A percentile compares a stretch with the other conserved stretches of the same genome.
Evolutionary conservation across 2,888 invertebrate genomes (phyloP).

Genomic region (Amphipoea oculea): DNA sequence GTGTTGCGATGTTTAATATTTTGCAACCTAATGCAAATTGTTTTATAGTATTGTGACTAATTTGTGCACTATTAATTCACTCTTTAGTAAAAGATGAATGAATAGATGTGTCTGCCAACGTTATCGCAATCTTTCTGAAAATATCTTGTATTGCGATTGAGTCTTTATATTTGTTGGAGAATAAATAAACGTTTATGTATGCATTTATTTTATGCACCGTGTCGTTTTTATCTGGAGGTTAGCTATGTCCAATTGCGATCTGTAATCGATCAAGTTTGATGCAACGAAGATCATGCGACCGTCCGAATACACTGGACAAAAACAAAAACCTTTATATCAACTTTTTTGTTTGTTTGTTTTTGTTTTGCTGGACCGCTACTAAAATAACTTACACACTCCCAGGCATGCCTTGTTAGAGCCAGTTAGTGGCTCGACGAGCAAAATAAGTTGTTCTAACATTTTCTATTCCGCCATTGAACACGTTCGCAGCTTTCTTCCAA

Average conservation of each 20-base stretch:
- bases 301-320: not conserved
- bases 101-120: slow-evolving; percentile 10
- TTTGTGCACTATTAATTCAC: slow-evolving; percentile 37
- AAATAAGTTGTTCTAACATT: slow-evolving; percentile 38
- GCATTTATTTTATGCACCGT: not conserved
- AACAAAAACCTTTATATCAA: not conserved
- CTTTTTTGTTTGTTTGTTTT: not conserved
- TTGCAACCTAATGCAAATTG: slow-evolving; percentile 38
- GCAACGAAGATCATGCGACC: not conserved
- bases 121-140: slow-evolving; percentile 28
- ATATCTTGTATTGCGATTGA: slow-evolving; percentile 33
- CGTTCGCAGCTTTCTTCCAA: slow-evolving; percentile 44
- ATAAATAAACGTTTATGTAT: slow-evolving; percentile 3
- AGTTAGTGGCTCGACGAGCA: not conserved
- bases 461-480: slow-evolving; percentile 36
- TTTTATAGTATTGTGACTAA: slow-evolving; percentile 22
- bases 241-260: not conserved
- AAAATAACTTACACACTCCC: slow-evolving; percentile 13
- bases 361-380: slow-evolving; percentile 3
- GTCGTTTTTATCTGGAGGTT: slow-evolving; percentile 2
- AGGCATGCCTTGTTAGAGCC: not conserved
- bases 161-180: slow-evolving; percentile 13
- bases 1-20: slow-evolving; percentile 54
- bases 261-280: not conserved
- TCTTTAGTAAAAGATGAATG: slow-evolving; percentile 25